Evolutionary conservation across 2,797 vertebrate species (phyloP), one percentile per base, ranked within the genome.

Genomic region (Oreonectes daqikongensis): DNA sequence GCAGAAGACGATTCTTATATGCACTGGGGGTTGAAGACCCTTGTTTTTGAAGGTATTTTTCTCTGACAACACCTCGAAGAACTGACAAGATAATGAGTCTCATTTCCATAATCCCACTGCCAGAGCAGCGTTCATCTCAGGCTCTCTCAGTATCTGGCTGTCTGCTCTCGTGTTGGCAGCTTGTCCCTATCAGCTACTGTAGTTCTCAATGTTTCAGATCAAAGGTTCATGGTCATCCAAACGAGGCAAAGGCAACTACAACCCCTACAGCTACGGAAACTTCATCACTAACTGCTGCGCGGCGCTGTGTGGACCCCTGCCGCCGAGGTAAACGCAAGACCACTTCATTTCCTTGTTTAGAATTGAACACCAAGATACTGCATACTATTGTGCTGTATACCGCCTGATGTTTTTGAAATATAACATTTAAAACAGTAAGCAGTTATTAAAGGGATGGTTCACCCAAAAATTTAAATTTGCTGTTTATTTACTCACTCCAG

Each of bases 181-280:
- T 67, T 71, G 53, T 77, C 46, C 55, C 60, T 72, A 18, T 30
- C 60, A 76, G 73, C 38, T 22, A 75, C 59, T 60, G 17, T 42
- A 14, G 64, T 74, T 61, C 69, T 74, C 38, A 69, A 22, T 22
- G 65, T 66, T 84, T 70, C 89, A 98, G 96, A 97, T 98, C 86
- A 98, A 98, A 93, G 96, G 96, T 72, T 95, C 96, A 15, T 98
- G 96, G 96, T 98, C 96, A 84, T 95, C 93, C 82, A 97, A 98
- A 89, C 92, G 94, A 91, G 93, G 94, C 61, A 97, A 96, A 92
- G 94, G 96, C 63, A 97, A 96, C 88, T 96, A 94, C 88, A 98
- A 98, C 86, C 96, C 96, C 35, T 98, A 97, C 92, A 97, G 95
- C 89, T 93, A 96, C 0, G 95, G 96, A 70, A 97, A 94, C 85